Percentiles rank a stretch among this genome's conserved stretches.
Evolutionary conservation across 2,797 vertebrate species (phyloP).

Genomic region (Sardinella longiceps): DNA sequence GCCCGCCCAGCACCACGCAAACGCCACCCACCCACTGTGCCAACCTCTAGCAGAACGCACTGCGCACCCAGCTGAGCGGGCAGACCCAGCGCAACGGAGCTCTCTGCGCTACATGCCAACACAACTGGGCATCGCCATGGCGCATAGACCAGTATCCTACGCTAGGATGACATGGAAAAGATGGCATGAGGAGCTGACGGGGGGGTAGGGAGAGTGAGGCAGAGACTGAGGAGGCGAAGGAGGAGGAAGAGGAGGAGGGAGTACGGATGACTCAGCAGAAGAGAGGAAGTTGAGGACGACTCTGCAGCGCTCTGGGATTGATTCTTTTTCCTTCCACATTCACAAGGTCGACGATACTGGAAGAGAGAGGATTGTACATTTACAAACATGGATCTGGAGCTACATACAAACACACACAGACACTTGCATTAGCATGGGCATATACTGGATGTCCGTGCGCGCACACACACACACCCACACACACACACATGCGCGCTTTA

Average conservation of each 20-base stretch:
- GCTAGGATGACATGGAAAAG: too few relatives aligned
- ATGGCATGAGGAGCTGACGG: neutral
- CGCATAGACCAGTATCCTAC: neutral
- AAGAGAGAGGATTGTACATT: neutral
- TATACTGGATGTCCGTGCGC: neutral
- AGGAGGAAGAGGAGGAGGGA: neutral
- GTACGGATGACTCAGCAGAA: slow-evolving; percentile 3
- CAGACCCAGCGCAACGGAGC: neutral
- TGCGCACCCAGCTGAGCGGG: neutral
- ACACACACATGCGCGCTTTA: neutral
- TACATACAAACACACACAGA: neutral
- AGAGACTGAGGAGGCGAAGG: neutral
- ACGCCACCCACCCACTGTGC: neutral
- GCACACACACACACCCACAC: neutral
- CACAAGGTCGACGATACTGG: neutral
- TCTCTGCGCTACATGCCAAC: slow-evolving; percentile 4
- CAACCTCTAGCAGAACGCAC: neutral
- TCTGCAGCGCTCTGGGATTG: neutral
- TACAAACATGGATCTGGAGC: neutral
- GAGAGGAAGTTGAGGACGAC: neutral
- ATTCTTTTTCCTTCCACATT: neutral
- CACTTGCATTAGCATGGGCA: neutral
- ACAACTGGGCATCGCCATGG: neutral
- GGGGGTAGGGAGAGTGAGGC: neutral
- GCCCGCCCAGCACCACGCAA: neutral